Evolutionary conservation across 1,140 invertebrate species (phyloP), one percentile per base, ranked within the genome.

Genomic region (Calephelis nemesis): DNA sequence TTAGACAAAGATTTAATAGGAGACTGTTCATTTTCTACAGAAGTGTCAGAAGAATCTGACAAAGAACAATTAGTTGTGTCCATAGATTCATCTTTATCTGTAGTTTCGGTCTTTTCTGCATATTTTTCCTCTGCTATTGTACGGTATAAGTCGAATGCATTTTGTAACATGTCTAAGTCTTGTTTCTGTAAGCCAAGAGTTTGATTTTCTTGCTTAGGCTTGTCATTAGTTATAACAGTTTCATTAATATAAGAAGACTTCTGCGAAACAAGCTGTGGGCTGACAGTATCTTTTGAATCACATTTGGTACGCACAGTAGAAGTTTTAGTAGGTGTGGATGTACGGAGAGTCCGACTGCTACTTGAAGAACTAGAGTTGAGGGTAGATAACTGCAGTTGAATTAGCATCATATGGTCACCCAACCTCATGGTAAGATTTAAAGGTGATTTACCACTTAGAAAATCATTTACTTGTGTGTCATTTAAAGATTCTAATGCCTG

Each of bases 351-450:
- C 71, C 81, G 79, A 77, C 72, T 74, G 54, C 69, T 68, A 69
- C 78, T 74, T 7, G 82, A 77, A 39, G 84, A 78, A 73, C 79
- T 72, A 12, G 93, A 91, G 79, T 93, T 93, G 4, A 97, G 95
- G 11, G 97, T 98, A 58, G 97, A 98, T 64, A 99, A 91, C 85
- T 98, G 97, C 49, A 98, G 92, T 87, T 98, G 97, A 68, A 99
- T 98, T 67, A 98, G 94, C 97, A 98, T 98, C 96, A 98, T 98
- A 92, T 98, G 97, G 85, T 98, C 97, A 30, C 97, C 97, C 11
- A 98, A 92, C 69, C 97, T 94, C 97, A 98, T 98, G 50, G 97
- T 98, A 62, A 99, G 92, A 89, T 98, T 98, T 39, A 99, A 91
- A 12, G 98, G 98, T 40, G 97, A 97, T 88, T 98, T 97, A 50